These are phyloP conservation scores for Parauchenoglanis punctatus DNA, from an alignment of 2,797 vertebrate species.

Conservation along the genomic window DNA sequence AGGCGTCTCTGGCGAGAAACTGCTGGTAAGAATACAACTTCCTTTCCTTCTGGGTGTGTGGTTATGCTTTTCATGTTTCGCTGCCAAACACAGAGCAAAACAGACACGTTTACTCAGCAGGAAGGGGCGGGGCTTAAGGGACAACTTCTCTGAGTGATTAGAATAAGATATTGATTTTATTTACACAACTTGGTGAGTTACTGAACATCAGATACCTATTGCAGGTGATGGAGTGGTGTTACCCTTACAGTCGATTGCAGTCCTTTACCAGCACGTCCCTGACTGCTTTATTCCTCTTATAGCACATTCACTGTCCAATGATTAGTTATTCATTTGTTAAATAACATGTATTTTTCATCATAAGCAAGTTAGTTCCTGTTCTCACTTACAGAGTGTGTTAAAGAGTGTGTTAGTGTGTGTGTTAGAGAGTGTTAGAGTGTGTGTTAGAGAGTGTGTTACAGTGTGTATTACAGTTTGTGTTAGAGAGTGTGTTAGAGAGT, in stretches of 20 bases:
- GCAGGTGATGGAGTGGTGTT: too few species aligned
- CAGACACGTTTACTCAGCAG: too few species aligned
- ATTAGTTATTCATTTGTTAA: too few species aligned
- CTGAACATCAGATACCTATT: not conserved
- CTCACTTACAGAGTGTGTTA: too few species aligned
- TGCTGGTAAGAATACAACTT: slow-evolving; percentile 83
- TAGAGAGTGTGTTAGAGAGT: too few species aligned
- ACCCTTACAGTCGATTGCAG: not conserved
- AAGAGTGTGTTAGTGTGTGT: too few species aligned
- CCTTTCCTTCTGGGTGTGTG: not conserved
- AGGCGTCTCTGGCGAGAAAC: slow-evolving; percentile 91
- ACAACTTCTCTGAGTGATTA: not conserved
- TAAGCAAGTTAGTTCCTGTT: too few species aligned
- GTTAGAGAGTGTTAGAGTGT: too few species aligned
- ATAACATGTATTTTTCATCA: too few species aligned
- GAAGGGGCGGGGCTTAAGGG: not conserved
- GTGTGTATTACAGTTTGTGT: too few species aligned
- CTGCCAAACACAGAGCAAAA: not conserved
- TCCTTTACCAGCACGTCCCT: not conserved
- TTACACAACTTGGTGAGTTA: not conserved
- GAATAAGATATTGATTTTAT: not conserved
- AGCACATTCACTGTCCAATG: too few species aligned
- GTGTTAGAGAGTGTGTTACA: too few species aligned
- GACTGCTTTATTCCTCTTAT: not conserved
- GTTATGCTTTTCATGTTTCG: not conserved